A percentile compares a stretch with the other conserved stretches of the same genome.
Evolutionary conservation across 2,113 vertebrate species (phyloP).

Genomic region (Loxodonta africana): DNA sequence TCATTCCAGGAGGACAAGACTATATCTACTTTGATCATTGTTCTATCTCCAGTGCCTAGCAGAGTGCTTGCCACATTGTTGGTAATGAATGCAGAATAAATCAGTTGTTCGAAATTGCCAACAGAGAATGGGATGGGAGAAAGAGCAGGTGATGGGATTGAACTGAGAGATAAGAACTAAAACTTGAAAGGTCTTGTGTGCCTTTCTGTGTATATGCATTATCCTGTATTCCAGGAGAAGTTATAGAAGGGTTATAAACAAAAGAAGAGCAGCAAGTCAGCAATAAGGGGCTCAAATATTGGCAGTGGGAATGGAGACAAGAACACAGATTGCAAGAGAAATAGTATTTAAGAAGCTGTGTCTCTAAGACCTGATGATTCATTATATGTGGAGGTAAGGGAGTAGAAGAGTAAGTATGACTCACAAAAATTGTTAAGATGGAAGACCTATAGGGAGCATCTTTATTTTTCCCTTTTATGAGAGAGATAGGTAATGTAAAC

Average conservation of each 20-base stretch:
- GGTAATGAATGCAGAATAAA: neutral
- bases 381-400: slow-evolving; percentile 42
- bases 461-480: slow-evolving; percentile 63
- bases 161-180: slow-evolving; percentile 1
- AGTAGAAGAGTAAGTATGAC: slow-evolving; percentile 46
- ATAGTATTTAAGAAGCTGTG: slow-evolving; percentile 40
- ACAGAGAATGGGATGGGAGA: neutral
- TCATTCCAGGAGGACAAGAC: neutral
- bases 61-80: neutral
- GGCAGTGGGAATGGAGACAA: neutral
- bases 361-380: slow-evolving; percentile 69
- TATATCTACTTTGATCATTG: neutral
- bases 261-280: neutral
- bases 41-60: neutral
- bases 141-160: neutral
- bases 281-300: slow-evolving; percentile 36
- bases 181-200: neutral
- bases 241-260: neutral
- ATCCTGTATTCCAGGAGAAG: neutral
- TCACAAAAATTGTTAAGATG: slow-evolving; percentile 63
- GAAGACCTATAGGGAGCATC: slow-evolving; percentile 52
- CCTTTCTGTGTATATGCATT: neutral
- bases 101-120: neutral
- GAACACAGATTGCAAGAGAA: slow-evolving; percentile 58
- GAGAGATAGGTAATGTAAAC: slow-evolving; percentile 69